A percentile compares a stretch with the other conserved stretches of the same genome.
Evolutionary conservation across 1,140 invertebrate genomes (phyloP).

Genomic region (Acarapis woodi): DNA sequence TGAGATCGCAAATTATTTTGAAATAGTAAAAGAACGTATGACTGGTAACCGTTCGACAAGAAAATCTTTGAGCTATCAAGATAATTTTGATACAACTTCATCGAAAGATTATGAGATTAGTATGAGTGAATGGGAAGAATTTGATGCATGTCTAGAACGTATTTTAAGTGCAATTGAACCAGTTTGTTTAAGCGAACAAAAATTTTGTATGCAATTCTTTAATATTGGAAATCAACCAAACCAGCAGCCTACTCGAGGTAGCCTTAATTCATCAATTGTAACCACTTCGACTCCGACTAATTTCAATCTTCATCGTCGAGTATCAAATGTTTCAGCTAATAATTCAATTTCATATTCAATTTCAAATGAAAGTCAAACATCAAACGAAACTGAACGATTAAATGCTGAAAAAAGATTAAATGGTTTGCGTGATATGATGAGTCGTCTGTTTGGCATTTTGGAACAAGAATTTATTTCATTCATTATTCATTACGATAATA

Average conservation of each 20-base stretch:
- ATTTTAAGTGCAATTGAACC: slow-evolving; percentile 63
- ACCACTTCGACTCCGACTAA: no score
- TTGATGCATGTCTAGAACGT: slow-evolving; percentile 26
- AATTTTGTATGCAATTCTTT: slow-evolving; percentile 80
- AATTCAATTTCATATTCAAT: slow-evolving; percentile 5
- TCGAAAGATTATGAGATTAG: slow-evolving; percentile 8
- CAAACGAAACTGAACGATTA: slow-evolving; percentile 3
- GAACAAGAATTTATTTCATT: slow-evolving; percentile 58
- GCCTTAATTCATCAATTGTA: background rate
- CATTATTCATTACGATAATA: slow-evolving; percentile 48
- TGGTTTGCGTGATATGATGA: slow-evolving; percentile 34
- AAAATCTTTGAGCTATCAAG: background rate
- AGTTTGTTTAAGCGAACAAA: slow-evolving; percentile 71
- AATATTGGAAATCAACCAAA: slow-evolving; percentile 33
- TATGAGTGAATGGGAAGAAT: slow-evolving; percentile 10
- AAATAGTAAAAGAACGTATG: slow-evolving; percentile 29
- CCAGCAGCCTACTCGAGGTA: slow-evolving; percentile 4
- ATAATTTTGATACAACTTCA: slow-evolving; percentile 5
- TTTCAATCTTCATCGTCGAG: slow-evolving; percentile 2
- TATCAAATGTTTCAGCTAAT: background rate
- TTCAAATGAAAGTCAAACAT: slow-evolving; percentile 9
- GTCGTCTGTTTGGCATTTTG: slow-evolving; percentile 48
- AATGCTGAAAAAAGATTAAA: slow-evolving; percentile 11
- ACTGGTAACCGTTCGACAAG: background rate
- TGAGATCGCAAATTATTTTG: slow-evolving; percentile 46